Base-by-base conservation (phyloP, 2,888 invertebrate genomes). In the Argyra leucocephala region DNA sequence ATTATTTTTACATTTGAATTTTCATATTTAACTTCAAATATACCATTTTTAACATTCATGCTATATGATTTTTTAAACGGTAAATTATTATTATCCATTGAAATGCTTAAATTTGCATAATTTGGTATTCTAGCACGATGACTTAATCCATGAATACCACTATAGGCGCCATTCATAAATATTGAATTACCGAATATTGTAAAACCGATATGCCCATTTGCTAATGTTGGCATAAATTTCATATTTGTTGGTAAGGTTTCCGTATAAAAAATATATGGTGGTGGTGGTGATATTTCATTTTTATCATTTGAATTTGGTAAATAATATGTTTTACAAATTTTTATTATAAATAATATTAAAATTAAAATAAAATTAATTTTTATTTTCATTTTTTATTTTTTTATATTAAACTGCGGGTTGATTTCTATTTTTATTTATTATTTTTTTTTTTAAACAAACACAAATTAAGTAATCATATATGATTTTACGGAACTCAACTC, bases 121-220 rank as follows among this genome's bases (percentile, higher is more conserved):
- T 82, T 82, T n/a, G 85, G 85, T 37, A 86, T 83, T 48, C 85
- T 80, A 0, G 85, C 85, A 9, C 85, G 80, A 64, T 82, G 83
- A 68, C 85, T 85, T 59, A 82, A 78, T 0, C 85, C 85, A 1
- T 75, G 78, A 7, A 73, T 74, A 1, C 85, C 85, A 73, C 83
- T 85, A 75, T 85, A 85, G 0, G 58, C 71, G 0, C 85, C 85
- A 68, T 85, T 85, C 78, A 85, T 82, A 69, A 83, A 84, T 3
- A 85, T 82, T 0, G 84, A 81, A 69, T 85, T 82, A 36, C 85
- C 83, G 73, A 83, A 84, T 22, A 85, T 72, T 22, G 84, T 84
- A 10, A 84, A 82, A 0, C 85, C 85, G 64, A 85, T 70, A 69
- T 85, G 85, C 0, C 86, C 86, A 69, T 85, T 86, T 1, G 84